phyloP scores from a whole-genome alignment of 2,888 invertebrate species.

The Panopea generosa region DNA sequence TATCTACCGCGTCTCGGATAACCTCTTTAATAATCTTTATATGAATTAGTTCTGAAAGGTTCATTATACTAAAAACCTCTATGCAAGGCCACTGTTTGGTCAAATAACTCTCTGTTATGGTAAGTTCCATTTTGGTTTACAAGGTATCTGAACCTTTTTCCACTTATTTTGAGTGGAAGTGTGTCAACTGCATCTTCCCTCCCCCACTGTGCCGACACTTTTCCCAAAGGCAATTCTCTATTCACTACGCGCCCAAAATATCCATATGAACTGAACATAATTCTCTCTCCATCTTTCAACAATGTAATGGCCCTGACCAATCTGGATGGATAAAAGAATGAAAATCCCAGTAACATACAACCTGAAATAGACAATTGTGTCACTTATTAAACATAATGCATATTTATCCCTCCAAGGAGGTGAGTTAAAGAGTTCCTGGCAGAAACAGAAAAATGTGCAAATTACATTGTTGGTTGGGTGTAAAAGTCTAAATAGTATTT shows the following conservation, averaged over 20 bases:
- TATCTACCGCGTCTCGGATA: no score
- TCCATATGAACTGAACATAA: constrained; percentile 30
- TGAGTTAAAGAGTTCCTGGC: no score
- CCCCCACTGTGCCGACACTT: constrained; percentile 34
- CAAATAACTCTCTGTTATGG: constrained; percentile 31
- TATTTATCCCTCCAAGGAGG: no score
- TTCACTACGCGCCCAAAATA: constrained; percentile 28
- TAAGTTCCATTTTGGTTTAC: constrained; percentile 30
- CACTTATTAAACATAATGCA: neutral
- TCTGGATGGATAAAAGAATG: constrained; percentile 20
- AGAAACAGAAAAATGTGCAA: no score
- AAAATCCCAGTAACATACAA: constrained; percentile 4
- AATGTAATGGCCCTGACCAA: constrained; percentile 37
- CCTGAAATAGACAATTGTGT: constrained; percentile 33
- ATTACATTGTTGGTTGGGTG: no score
- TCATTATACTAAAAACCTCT: constrained; percentile 22
- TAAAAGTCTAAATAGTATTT: no score
- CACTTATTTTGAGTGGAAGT: constrained; percentile 33
- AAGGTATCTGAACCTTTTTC: constrained; percentile 9
- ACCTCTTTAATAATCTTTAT: no score
- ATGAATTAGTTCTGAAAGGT: no score
- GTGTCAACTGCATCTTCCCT: neutral
- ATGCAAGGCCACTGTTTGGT: constrained; percentile 32
- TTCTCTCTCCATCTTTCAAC: constrained; percentile 37
- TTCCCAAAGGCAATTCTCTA: constrained; percentile 22